Evolutionary conservation across 2,797 vertebrate species (phyloP).

Genomic region (Gallinago stenura): DNA sequence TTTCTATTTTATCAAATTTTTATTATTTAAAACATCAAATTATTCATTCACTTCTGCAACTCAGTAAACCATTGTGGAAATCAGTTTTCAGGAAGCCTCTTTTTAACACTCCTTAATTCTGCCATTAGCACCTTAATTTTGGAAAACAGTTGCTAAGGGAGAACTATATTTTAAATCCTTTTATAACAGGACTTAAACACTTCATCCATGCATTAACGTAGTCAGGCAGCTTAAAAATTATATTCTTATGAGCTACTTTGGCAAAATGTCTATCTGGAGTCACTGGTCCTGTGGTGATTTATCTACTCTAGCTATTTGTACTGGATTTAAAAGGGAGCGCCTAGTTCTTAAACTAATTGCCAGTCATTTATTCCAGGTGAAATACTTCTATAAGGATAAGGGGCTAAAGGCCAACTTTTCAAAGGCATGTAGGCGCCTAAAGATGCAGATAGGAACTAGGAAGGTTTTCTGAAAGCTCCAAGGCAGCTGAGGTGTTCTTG

Average conservation of each 20-base stretch:
- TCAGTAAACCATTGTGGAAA: background rate
- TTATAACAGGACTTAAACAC: conserved; percentile 1
- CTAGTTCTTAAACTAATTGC: conserved; percentile 32
- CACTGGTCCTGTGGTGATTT: conserved; percentile 1
- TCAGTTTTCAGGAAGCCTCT: background rate
- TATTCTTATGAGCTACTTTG: conserved; percentile 27
- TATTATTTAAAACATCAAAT: background rate
- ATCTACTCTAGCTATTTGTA: conserved; percentile 35
- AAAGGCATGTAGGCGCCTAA: background rate
- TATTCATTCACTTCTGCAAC: background rate
- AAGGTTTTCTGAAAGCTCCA: background rate
- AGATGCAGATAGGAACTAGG: background rate
- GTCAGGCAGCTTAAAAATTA: conserved; percentile 31
- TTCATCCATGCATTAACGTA: background rate
- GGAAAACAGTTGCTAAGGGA: conserved; percentile 6
- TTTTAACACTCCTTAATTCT: background rate
- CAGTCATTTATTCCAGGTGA: conserved; percentile 19
- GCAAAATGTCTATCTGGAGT: conserved; percentile 10
- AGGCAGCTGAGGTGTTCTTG: background rate
- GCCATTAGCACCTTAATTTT: conserved; percentile 6
- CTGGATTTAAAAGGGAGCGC: conserved; percentile 54
- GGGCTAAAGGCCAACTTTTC: conserved; percentile 38
- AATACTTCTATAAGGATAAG: conserved; percentile 51
- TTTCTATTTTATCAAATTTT: background rate
- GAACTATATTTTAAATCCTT: background rate